Percentiles rank a stretch among this genome's conserved stretches.
Evolutionary conservation across 2,797 vertebrate genomes (phyloP).

Genomic region (Notoglanidium macrostoma): DNA sequence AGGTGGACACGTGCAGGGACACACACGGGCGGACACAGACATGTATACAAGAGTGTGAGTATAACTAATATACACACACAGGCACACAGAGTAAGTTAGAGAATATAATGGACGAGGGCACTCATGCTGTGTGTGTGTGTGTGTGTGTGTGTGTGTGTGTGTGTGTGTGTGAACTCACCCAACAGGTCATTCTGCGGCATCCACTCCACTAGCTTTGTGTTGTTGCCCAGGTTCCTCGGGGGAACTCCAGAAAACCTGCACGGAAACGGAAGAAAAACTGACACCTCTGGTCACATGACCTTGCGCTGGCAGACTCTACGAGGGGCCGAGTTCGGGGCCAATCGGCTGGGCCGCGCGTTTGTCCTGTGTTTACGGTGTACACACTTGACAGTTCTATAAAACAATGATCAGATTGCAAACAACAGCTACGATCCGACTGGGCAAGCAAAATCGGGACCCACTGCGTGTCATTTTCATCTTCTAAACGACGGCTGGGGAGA

Average conservation of each 20-base stretch:
- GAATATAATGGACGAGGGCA: neutral
- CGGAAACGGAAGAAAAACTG: neutral
- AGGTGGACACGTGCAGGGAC: neutral
- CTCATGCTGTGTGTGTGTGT: conserved; percentile 15
- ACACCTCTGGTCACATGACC: neutral
- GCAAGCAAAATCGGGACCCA: neutral
- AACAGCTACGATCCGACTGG: neutral
- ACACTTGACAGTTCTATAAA: conserved; percentile 2
- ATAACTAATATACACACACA: neutral
- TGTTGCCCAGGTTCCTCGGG: conserved; percentile 93
- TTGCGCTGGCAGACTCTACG: neutral
- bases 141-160: conserved; percentile 19
- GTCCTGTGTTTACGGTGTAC: conserved; percentile 11
- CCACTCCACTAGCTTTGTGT: conserved; percentile 98
- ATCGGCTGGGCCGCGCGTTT: neutral
- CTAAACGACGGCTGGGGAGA: too few relatives aligned
- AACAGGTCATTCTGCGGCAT: conserved; percentile 97
- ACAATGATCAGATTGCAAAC: neutral
- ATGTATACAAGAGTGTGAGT: neutral
- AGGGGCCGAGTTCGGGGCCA: neutral
- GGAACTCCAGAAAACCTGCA: conserved; percentile 91
- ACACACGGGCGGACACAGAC: neutral
- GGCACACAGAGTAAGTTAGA: neutral
- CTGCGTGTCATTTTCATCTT: neutral
- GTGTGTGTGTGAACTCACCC: conserved; percentile 77